Conservation (phyloP, 2,888 invertebrate species). For the Drosophila hamatofila region DNA sequence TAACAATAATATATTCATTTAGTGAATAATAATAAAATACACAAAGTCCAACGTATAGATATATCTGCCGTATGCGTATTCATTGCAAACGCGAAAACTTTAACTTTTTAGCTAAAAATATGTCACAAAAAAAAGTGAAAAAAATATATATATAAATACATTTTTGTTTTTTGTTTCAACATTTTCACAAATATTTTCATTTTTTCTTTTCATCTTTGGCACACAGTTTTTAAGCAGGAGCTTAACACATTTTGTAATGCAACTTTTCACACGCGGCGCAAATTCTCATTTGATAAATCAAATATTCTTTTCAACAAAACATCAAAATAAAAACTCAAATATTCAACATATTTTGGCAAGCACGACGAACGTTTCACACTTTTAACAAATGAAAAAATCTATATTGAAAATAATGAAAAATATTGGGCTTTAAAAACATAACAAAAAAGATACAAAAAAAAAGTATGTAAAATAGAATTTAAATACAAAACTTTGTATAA, state of each 20-base stretch:
- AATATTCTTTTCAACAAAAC: conserved; percentile 17
- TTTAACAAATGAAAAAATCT: conserved; percentile 8
- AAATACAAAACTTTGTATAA: too few relatives aligned
- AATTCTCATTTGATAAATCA: conserved; percentile 43
- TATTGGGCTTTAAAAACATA: too few relatives aligned
- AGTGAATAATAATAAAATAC: background rate
- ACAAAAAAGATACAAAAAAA: too few relatives aligned
- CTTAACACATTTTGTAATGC: conserved; percentile 17
- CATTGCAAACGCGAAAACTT: conserved; percentile 6
- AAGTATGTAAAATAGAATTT: too few relatives aligned
- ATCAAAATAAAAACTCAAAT: background rate
- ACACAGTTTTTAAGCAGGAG: conserved; percentile 20
- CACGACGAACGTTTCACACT: conserved; percentile 30
- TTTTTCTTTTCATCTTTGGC: background rate
- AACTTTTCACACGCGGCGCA: conserved; percentile 35
- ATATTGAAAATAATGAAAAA: too few relatives aligned
- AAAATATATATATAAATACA: background rate
- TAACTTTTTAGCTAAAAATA: conserved; percentile 15
- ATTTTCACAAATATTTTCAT: conserved; percentile 11
- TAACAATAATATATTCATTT: background rate
- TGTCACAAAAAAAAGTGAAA: background rate
- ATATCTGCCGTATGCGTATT: background rate
- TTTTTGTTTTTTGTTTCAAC: conserved; percentile 3
- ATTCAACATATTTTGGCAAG: conserved; percentile 4
- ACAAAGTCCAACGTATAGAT: conserved; percentile 12